Evolutionary conservation across 2,888 invertebrate genomes (phyloP).

Genomic region (Aphodius granarius): DNA sequence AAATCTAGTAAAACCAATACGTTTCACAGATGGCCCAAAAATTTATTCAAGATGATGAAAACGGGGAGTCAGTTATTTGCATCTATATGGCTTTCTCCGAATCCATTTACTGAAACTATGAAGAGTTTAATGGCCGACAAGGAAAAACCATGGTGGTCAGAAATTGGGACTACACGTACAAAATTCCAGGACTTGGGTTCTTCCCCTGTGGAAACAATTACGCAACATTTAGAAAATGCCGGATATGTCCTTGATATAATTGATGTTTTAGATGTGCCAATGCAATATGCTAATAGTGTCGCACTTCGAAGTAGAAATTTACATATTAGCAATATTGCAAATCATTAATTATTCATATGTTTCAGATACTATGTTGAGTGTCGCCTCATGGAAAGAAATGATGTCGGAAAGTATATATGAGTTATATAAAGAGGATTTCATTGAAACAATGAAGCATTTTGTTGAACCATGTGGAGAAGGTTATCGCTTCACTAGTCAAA

Average conservation of each 20-base stretch:
- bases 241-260: neutral
- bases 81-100: neutral
- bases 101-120: neutral
- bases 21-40: neutral
- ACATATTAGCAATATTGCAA: neutral
- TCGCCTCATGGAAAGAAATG: neutral
- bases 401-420: neutral
- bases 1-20: neutral
- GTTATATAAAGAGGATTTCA: neutral
- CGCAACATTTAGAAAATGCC: neutral
- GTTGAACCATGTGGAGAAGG: neutral
- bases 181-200: neutral
- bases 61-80: neutral
- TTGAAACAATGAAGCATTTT: neutral
- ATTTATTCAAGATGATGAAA: neutral
- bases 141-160: neutral
- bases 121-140: neutral
- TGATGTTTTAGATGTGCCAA: neutral
- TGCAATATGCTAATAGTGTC: neutral
- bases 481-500: neutral
- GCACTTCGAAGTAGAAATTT: neutral
- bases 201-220: neutral
- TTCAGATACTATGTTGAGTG: neutral
- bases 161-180: neutral
- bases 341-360: neutral